Evolutionary conservation across 2,888 invertebrate species (phyloP), one percentile per base, ranked within the genome.

Genomic region (Acrobasis suavella): DNA sequence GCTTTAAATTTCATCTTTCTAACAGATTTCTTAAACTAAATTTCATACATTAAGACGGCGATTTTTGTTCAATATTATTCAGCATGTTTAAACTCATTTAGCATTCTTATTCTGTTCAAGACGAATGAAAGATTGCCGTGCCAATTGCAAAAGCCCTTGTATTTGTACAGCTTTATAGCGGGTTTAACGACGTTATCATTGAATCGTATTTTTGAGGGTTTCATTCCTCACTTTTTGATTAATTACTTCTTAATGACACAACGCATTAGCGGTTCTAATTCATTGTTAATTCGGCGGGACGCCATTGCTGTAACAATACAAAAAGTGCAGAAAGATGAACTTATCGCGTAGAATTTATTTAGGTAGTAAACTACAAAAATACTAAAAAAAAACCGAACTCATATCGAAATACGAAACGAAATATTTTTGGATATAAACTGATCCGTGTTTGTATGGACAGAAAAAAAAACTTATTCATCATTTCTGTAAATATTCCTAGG

Each of bases 181-280:
- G 55, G 51, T 54, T 64, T 69, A 71, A 72, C 62, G 69, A 75
- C 67, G 66, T 72, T 77, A 77, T 77, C 71, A 64, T 65, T 56
- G 59, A 66, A 75, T 76, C 74, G 76, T 77, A 77, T 75, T 83
- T 82, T 81, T 77, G 73, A 76, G 74, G 72, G 74, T 76, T 75
- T 73, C 76, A 78, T 78, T 77, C 73, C 78, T 73, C 73, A 71
- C 72, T 80, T 78, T 86, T 85, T 91, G 89, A 91, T 91, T 91
- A 91, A 90, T 91, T 85, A 81, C 83, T 80, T 67, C 77, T 75
- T 91, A 90, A 91, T 87, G 91, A 83, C 85, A 80, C 62, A 74
- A 77, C 70, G 82, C 91, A 91, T 91, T 91, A 90, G 86, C 77
- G 79, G 42, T 66, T 76, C 72, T 76, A 85, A 83, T 84, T 88